phyloP scores from a whole-genome alignment of 2,888 invertebrate genomes.

The Petrolisthes cinctipes region DNA sequence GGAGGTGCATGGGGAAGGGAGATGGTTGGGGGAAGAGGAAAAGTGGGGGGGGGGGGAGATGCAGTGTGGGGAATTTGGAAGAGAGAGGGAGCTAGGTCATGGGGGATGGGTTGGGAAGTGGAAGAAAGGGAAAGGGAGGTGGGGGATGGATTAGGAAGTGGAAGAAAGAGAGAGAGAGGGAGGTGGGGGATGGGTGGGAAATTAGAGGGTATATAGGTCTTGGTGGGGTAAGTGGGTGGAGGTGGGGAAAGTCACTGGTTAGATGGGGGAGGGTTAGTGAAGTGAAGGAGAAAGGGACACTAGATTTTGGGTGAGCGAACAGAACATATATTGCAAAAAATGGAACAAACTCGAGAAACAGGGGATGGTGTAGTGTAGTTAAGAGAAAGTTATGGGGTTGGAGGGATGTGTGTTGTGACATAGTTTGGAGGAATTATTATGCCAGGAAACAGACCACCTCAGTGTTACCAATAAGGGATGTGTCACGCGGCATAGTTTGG shows the following conservation, averaged over 20 bases:
- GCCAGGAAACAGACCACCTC: too few species aligned
- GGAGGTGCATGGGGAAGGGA: constrained; percentile 10
- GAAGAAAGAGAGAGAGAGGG: background rate
- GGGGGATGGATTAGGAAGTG: background rate
- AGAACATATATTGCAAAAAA: too few species aligned
- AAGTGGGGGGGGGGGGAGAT: background rate
- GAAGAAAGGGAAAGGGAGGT: background rate
- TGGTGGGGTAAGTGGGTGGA: background rate
- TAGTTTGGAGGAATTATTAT: too few species aligned
- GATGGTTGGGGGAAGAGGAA: background rate
- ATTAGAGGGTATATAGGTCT: background rate
- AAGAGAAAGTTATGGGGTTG: background rate
- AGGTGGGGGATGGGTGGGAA: background rate
- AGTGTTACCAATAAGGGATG: too few species aligned
- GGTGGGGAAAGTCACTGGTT: background rate
- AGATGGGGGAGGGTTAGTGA: too few species aligned
- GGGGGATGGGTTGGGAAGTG: background rate
- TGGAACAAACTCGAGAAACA: too few species aligned
- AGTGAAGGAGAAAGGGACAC: too few species aligned
- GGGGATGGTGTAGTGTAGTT: background rate
- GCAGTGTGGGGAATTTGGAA: background rate
- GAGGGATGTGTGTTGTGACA: background rate
- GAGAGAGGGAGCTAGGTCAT: background rate
- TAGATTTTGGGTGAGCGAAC: too few species aligned
- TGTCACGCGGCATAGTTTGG: too few species aligned